Evolutionary conservation across 2,888 invertebrate genomes (phyloP).

Genomic region (Melinopterus prodromus): DNA sequence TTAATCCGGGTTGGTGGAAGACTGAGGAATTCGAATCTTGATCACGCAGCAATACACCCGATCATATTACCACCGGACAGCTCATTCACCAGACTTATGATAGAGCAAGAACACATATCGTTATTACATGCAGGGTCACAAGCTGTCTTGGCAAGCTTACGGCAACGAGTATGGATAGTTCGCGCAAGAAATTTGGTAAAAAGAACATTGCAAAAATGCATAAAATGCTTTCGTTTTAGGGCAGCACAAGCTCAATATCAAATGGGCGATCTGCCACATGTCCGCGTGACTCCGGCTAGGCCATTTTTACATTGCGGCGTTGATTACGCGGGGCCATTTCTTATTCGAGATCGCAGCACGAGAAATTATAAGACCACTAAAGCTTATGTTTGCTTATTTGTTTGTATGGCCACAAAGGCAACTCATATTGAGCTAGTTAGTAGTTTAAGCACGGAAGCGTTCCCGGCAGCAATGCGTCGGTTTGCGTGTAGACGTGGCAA

Average conservation of each 20-base stretch:
- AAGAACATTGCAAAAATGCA: conserved; percentile 33
- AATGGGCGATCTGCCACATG: conserved; percentile 41
- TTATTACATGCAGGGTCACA: conserved; percentile 39
- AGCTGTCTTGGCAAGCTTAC: conserved; percentile 39
- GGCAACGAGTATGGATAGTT: conserved; percentile 35
- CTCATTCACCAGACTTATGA: conserved; percentile 33
- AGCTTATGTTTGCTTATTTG: conserved; percentile 41
- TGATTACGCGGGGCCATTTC: conserved; percentile 43
- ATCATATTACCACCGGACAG: conserved; percentile 33
- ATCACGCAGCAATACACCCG: conserved; percentile 37
- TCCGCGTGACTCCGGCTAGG: conserved; percentile 30
- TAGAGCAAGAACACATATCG: conserved; percentile 34
- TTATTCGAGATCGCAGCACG: conserved; percentile 34
- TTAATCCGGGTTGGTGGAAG: conserved; percentile 43
- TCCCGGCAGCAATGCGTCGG: conserved; percentile 38
- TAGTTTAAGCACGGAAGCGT: conserved; percentile 40
- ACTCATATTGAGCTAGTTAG: conserved; percentile 43
- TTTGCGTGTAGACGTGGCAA: conserved; percentile 39
- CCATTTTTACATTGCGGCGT: conserved; percentile 41
- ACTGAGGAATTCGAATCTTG: conserved; percentile 32
- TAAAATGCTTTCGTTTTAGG: conserved; percentile 40
- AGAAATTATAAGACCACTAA: conserved; percentile 37
- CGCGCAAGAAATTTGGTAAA: conserved; percentile 37
- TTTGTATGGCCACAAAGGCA: conserved; percentile 42
- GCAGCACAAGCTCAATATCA: conserved; percentile 34